Conservation (phyloP, 2,888 invertebrate species). For the Metacarcinus magister region DNA sequence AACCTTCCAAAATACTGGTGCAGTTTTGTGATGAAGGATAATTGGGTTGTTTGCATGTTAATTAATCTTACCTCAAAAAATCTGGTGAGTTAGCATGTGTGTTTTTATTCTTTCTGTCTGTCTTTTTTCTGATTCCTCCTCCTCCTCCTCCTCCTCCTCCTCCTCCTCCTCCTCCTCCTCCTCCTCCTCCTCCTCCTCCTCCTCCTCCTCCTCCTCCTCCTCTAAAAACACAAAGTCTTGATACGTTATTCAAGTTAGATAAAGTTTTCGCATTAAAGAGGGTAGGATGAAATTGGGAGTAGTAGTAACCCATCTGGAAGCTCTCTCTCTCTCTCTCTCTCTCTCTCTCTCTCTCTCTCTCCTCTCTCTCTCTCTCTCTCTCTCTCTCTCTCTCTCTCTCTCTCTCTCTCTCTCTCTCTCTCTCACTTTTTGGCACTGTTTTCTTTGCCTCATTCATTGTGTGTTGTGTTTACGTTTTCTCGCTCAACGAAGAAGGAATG, state of each 20-base stretch:
- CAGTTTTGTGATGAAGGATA: not conserved
- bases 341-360: not conserved
- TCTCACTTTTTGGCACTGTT: not conserved
- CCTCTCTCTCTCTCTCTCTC: not conserved
- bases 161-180: not conserved
- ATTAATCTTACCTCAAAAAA: not conserved
- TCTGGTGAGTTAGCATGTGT: too few species aligned
- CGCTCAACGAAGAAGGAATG: not conserved
- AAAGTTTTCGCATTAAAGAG: too few species aligned
- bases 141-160: not conserved
- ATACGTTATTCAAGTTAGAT: not conserved
- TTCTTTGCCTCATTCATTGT: not conserved
- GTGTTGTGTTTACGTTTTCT: not conserved
- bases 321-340: not conserved
- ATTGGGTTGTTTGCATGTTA: not conserved
- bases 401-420: not conserved
- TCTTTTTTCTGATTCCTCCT: not conserved
- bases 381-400: not conserved
- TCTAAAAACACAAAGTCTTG: not conserved
- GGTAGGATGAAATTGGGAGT: not conserved
- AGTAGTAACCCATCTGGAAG: not conserved
- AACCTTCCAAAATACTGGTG: too few species aligned
- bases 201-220: not conserved
- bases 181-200: conserved; percentile 27
- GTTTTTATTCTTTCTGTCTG: not conserved